Evolutionary conservation across 2,888 invertebrate species (phyloP).

Genomic region (Drosophila histrio): DNA sequence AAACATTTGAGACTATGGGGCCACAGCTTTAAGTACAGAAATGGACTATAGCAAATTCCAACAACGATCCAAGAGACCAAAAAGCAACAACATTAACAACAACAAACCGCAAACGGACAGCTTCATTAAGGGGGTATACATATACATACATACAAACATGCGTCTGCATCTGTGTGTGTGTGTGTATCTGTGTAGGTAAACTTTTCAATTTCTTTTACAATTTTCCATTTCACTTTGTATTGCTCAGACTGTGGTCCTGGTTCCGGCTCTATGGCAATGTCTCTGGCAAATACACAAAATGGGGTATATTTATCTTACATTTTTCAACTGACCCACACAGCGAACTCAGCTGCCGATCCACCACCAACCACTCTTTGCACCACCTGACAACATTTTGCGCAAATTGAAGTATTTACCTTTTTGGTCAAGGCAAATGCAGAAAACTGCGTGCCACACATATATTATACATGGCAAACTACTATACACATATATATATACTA

Average conservation of each 20-base stretch:
- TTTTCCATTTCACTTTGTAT: conserved; percentile 69
- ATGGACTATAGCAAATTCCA: conserved; percentile 33
- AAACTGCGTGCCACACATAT: conserved; percentile 30
- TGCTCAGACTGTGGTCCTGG: conserved; percentile 14
- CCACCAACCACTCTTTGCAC: neutral
- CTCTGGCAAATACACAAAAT: conserved; percentile 41
- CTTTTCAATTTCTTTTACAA: conserved; percentile 68
- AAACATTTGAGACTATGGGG: conserved; percentile 19
- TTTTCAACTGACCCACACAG: conserved; percentile 67
- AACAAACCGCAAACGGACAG: conserved; percentile 49
- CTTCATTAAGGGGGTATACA: conserved; percentile 60
- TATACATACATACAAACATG: neutral
- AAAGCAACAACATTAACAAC: conserved; percentile 24
- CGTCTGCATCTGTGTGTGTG: neutral
- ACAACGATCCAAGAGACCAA: conserved; percentile 14
- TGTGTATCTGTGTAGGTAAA: conserved; percentile 38
- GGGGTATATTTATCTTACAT: conserved; percentile 64
- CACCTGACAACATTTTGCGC: conserved; percentile 61
- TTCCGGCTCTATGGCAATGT: conserved; percentile 29
- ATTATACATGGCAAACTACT: neutral
- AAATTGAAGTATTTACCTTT: conserved; percentile 75
- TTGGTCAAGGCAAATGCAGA: conserved; percentile 54
- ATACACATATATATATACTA: neutral
- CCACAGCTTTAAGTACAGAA: conserved; percentile 45
- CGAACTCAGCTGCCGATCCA: neutral